Evolutionary conservation across 2,888 invertebrate species (phyloP).

Genomic region (Lasioglossum zephyrum): DNA sequence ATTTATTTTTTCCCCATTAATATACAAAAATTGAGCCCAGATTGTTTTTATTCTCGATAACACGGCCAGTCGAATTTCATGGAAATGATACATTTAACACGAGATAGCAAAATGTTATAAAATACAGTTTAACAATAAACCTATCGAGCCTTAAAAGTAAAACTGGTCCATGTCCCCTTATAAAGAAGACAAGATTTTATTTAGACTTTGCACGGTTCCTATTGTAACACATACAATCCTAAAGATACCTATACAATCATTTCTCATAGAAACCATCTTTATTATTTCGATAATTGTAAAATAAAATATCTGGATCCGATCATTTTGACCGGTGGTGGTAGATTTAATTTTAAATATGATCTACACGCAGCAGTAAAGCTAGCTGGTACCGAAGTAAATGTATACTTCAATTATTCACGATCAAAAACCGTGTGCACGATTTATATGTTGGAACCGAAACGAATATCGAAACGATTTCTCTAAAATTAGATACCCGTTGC

Average conservation of each 20-base stretch:
- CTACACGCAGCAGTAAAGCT: background rate
- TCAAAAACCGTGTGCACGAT: slow-evolving; percentile 26
- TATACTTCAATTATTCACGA: slow-evolving; percentile 24
- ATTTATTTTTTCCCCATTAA: background rate
- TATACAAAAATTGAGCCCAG: background rate
- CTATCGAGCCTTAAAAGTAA: too few relatives aligned
- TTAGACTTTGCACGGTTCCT: too few relatives aligned
- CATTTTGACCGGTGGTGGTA: too few relatives aligned
- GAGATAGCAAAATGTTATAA: background rate
- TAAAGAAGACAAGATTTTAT: too few relatives aligned
- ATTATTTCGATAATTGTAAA: too few relatives aligned
- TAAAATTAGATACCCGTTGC: slow-evolving; percentile 24
- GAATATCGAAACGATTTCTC: slow-evolving; percentile 17
- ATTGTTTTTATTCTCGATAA: background rate
- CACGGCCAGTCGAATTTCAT: background rate
- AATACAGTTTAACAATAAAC: background rate
- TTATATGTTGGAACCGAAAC: slow-evolving; percentile 28
- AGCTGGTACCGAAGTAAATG: background rate
- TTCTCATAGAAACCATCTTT: too few relatives aligned
- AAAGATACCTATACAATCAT: too few relatives aligned
- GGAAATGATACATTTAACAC: background rate
- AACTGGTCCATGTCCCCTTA: too few relatives aligned
- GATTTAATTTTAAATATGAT: background rate
- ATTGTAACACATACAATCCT: too few relatives aligned
- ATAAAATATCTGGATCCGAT: too few relatives aligned